Conservation (phyloP, 2,888 invertebrate species). For the Drosophila buzzatii region DNA sequence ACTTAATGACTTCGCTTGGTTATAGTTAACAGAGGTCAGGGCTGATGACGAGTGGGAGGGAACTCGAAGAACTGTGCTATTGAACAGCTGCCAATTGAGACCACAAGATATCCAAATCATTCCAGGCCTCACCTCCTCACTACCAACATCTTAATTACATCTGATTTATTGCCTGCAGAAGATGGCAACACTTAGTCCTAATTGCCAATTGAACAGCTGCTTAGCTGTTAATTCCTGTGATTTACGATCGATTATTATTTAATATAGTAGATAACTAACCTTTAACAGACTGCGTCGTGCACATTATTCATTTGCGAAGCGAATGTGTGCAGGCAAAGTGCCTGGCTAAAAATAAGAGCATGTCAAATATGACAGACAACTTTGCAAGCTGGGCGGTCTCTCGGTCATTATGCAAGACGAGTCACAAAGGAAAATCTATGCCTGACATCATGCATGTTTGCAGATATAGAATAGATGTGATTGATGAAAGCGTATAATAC, state of each 20-base stretch:
- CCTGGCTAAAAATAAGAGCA: slow-evolving; percentile 37
- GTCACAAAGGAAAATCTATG: neutral
- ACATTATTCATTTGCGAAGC: slow-evolving; percentile 1
- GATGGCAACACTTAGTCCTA: slow-evolving; percentile 41
- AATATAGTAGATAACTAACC: slow-evolving; percentile 9
- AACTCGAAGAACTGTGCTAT: slow-evolving; percentile 55
- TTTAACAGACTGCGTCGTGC: slow-evolving; percentile 8
- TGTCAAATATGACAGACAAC: slow-evolving; percentile 51
- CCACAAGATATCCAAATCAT: slow-evolving; percentile 49
- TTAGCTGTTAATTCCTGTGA: slow-evolving; percentile 6
- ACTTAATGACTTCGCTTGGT: slow-evolving; percentile 53
- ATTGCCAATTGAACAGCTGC: slow-evolving; percentile 50
- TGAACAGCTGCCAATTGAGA: slow-evolving; percentile 79
- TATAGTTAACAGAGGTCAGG: slow-evolving; percentile 74
- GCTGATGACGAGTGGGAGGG: slow-evolving; percentile 39
- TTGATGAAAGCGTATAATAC: neutral
- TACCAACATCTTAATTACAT: slow-evolving; percentile 34
- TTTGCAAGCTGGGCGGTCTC: slow-evolving; percentile 17
- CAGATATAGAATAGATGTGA: neutral
- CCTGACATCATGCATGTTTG: neutral
- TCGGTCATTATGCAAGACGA: slow-evolving; percentile 37
- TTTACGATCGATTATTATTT: slow-evolving; percentile 35
- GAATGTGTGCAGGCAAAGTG: slow-evolving; percentile 13
- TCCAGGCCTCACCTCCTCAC: slow-evolving; percentile 42
- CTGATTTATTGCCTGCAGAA: slow-evolving; percentile 55